Percentiles rank a stretch among this genome's conserved stretches.
phyloP scores from a whole-genome alignment of 2,888 invertebrate species.

The Eudemis profundana region DNA sequence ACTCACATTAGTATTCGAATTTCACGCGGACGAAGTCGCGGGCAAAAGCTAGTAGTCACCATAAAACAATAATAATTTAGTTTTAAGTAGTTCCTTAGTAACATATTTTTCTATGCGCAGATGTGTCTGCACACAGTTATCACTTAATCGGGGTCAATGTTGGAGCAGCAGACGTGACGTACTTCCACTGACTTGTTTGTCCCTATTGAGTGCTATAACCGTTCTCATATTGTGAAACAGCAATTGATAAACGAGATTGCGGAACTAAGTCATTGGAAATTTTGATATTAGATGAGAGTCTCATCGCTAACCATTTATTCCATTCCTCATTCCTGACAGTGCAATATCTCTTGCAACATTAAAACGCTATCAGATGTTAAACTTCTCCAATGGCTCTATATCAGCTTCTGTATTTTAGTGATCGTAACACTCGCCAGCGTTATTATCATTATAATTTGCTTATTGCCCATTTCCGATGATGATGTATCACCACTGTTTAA shows the following conservation, averaged over 20 bases:
- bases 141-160: conserved; percentile 76
- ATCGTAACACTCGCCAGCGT: not conserved
- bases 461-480: not conserved
- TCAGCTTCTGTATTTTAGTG: not conserved
- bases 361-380: no score
- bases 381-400: not conserved
- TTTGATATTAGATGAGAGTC: conserved; percentile 2
- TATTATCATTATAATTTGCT: not conserved
- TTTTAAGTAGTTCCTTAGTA: no score
- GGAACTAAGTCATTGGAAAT: conserved; percentile 14
- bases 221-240: conserved; percentile 18
- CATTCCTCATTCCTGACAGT: no score
- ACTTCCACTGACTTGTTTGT: conserved; percentile 19
- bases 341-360: no score
- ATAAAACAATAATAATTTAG: no score
- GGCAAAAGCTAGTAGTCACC: no score
- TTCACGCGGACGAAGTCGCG: no score
- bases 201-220: conserved; percentile 6
- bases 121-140: conserved; percentile 67
- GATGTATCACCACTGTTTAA: not conserved
- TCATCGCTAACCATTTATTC: not conserved
- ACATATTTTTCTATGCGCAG: conserved; percentile 44
- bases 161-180: conserved; percentile 62
- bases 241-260: conserved; percentile 21
- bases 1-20: no score